Conservation (phyloP, 1,140 invertebrate genomes). For the Megalonaias nervosa region DNA sequence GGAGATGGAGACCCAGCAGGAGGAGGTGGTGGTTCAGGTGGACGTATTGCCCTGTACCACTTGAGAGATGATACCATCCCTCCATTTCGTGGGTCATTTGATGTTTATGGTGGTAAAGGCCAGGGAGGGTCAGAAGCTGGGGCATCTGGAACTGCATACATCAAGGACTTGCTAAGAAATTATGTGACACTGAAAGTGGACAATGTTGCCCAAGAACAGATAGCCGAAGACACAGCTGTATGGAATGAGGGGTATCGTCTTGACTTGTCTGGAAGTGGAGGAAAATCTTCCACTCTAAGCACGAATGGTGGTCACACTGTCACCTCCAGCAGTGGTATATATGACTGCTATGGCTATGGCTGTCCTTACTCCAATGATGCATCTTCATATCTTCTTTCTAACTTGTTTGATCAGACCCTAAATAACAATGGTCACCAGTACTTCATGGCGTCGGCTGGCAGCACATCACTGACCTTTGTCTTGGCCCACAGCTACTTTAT, state of each 20-base stretch:
- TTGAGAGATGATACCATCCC: slow-evolving; percentile 43
- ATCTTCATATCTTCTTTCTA: slow-evolving; percentile 36
- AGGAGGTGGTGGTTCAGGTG: slow-evolving; percentile 56
- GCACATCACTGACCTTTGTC: slow-evolving; percentile 42
- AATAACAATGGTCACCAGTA: slow-evolving; percentile 32
- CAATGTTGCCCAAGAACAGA: slow-evolving; percentile 45
- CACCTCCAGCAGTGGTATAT: slow-evolving; percentile 13
- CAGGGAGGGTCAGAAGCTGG: slow-evolving; percentile 47
- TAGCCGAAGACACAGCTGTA: slow-evolving; percentile 46
- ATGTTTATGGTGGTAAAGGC: slow-evolving; percentile 44
- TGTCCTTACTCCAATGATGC: slow-evolving; percentile 24
- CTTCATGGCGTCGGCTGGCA: slow-evolving; percentile 33
- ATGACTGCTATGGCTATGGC: slow-evolving; percentile 24
- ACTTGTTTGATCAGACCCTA: slow-evolving; percentile 60
- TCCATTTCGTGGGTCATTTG: slow-evolving; percentile 51
- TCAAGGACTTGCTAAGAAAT: slow-evolving; percentile 36
- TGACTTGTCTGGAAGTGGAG: slow-evolving; percentile 39
- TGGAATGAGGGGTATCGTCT: slow-evolving; percentile 51
- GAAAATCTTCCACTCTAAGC: slow-evolving; percentile 32
- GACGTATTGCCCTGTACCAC: slow-evolving; percentile 59
- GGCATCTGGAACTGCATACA: slow-evolving; percentile 54
- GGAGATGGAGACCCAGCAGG: slow-evolving; percentile 41
- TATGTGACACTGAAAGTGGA: slow-evolving; percentile 46
- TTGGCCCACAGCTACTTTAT: slow-evolving; percentile 42
- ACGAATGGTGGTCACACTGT: slow-evolving; percentile 40